A percentile compares a stretch with the other conserved stretches of the same genome.
phyloP scores from a whole-genome alignment of 2,113 vertebrate species.

The Chionodraco myersi region DNA sequence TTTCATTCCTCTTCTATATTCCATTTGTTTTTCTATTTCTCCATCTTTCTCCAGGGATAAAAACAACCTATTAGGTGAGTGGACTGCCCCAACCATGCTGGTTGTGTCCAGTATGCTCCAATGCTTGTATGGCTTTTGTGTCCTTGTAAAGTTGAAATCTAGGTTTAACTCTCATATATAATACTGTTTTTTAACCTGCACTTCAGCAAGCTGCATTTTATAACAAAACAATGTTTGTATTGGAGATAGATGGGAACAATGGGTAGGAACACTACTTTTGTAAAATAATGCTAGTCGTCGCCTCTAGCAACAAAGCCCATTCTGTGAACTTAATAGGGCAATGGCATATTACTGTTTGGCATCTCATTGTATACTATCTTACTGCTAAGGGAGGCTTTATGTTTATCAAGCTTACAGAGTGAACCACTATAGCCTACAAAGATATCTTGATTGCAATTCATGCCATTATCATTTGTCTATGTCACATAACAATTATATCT shows the following conservation, averaged over 20 bases:
- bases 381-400: slow-evolving; percentile 31
- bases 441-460: slow-evolving; percentile 64
- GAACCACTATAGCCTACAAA: slow-evolving; percentile 47
- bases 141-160: slow-evolving; percentile 54
- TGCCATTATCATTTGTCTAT: slow-evolving; percentile 69
- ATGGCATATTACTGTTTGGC: slow-evolving; percentile 9
- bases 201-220: slow-evolving; percentile 11
- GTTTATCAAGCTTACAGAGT: slow-evolving; percentile 35
- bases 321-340: slow-evolving; percentile 37
- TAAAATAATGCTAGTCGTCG: slow-evolving; percentile 50
- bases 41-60: slow-evolving; percentile 46
- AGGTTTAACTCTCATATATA: slow-evolving; percentile 42
- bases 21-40: slow-evolving; percentile 37
- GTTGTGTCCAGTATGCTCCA: slow-evolving; percentile 58
- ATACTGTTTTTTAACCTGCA: slow-evolving; percentile 13
- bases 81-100: slow-evolving; percentile 50
- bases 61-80: slow-evolving; percentile 63
- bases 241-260: slow-evolving; percentile 8
- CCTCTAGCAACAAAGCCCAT: slow-evolving; percentile 38
- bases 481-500: slow-evolving; percentile 64
- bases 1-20: neutral
- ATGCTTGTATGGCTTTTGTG: slow-evolving; percentile 38
- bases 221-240: slow-evolving; percentile 34
- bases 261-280: slow-evolving; percentile 5
- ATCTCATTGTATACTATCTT: slow-evolving; percentile 8